Base-by-base conservation (phyloP, 2,797 vertebrate species). In the Moxostoma hubbsi region DNA sequence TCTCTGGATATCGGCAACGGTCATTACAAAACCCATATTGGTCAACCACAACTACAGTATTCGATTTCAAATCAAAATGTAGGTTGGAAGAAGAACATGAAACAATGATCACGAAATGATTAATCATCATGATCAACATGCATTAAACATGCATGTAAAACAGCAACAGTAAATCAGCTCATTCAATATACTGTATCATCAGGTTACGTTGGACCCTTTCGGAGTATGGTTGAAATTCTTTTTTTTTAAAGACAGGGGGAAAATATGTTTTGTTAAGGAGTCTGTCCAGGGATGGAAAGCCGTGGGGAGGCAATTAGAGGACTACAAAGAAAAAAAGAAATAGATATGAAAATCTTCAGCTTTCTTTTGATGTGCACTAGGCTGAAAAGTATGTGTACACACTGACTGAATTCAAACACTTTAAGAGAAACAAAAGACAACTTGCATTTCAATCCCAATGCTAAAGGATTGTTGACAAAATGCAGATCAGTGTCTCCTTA, bases 231-330 rank as follows among this genome's bases (percentile, higher is more conserved):
- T 88, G 82, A 82, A 80, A 80, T 81, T 82, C 55, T 80, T 88
- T 85, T 85, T 88, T 88, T 12, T 68, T 24, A 24, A 88, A 88
- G 81, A 87, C 82, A 84, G 89, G 85, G 89, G 91, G 81, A 89
- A 91, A 87, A 84, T 90, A 89, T 92, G 90, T 93, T 93, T 91
- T 93, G 92, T 92, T 91, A 93, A 92, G 92, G 92, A 93, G 92
- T 92, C 92, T 94, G 92, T 93, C 91, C 92, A 91, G 90, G 92
- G 91, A 93, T 89, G 87, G 92, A 93, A 94, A 92, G 90, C 94
- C 93, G 91, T 88, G 85, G 94, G 94, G 94, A 95, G 82, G 90
- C 91, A 95, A 95, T 95, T 94, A 95, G 93, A 92, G 91, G 93
- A 93, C 91, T 94, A 94, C 93, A 95, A 94, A 94, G 93, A 93